Evolutionary conservation across 2,888 invertebrate genomes (phyloP), one percentile per base, ranked within the genome.

Genomic region (Troides helena): DNA sequence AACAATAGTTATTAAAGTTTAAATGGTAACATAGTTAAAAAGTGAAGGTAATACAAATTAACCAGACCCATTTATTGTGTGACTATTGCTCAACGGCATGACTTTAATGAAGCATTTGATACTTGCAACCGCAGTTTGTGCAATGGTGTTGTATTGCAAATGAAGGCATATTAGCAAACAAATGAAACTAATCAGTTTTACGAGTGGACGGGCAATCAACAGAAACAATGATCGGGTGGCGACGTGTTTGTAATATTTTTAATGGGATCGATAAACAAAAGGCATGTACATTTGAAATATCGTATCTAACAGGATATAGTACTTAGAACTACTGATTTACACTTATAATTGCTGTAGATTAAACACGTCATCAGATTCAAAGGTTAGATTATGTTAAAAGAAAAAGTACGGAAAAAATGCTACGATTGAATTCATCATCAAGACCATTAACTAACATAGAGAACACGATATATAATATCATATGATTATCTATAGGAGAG

Each of bases 101-200:
- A 50, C 62, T 70, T 50, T 63, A 70, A 67, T 70, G 67, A 70
- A 67, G 63, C 67, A 63, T 70, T 63, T 67, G 62, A 63, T 70
- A 70, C 67, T 70, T 62, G 66, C 53, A 56, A 43, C 59, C 66
- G 50, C 66, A 63, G 61, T 62, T 70, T 70, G 67, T 63, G 67
- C 63, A 70, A 70, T 50, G 46, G 36, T 65, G 18, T 61, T 58
- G 53, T 30, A 36, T 53, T 39, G 10, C 61, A 23, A 14, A n/a
- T 10, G 30, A 1, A 10, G 23, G 17, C 25, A 36, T 53, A 14
- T 21, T 10, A 57, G 21, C 57, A 57, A 57, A 21, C 57, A 57
- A 57, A 57, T 21, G 21, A 57, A 57, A 57, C 23, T 46, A 46
- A 50, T 62, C 23, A 43, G 23, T 61, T 17, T 50, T 18, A 30